phyloP scores from a whole-genome alignment of 2,797 vertebrate species.

The Enteromius treurensis region DNA sequence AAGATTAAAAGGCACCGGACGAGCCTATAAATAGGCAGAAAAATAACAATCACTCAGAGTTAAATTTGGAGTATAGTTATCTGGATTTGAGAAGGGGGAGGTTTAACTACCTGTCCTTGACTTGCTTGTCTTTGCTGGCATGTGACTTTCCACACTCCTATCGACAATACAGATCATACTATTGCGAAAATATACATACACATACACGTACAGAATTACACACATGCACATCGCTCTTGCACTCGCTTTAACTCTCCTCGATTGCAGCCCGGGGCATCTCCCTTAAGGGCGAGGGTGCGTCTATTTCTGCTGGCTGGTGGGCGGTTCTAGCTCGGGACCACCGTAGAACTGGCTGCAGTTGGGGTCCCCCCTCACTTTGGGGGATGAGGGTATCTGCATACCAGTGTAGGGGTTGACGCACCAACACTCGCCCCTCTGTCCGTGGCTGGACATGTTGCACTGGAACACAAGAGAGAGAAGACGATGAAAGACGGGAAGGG shows the following conservation, averaged over 20 bases:
- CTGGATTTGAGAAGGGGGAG: conserved; percentile 40
- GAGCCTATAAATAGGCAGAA: conserved; percentile 45
- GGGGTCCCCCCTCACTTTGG: conserved; percentile 89
- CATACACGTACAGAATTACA: conserved; percentile 53
- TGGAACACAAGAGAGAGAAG: conserved; percentile 69
- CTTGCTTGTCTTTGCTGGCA: conserved; percentile 48
- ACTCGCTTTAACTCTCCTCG: conserved; percentile 55
- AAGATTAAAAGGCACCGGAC: conserved; percentile 43
- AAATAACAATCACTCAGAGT: conserved; percentile 45
- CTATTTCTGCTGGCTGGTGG: conserved; percentile 62
- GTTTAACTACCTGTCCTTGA: conserved; percentile 40
- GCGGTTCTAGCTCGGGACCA: conserved; percentile 67
- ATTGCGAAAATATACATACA: conserved; percentile 45
- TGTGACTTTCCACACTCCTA: conserved; percentile 56
- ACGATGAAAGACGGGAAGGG: background rate
- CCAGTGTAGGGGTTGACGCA: conserved; percentile 92
- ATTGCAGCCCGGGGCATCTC: conserved; percentile 26
- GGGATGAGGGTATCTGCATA: conserved; percentile 83
- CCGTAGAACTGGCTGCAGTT: conserved; percentile 90
- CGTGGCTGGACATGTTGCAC: conserved; percentile 97
- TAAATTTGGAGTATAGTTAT: conserved; percentile 53
- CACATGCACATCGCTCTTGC: conserved; percentile 52
- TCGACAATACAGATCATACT: conserved; percentile 53
- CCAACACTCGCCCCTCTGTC: conserved; percentile 96
- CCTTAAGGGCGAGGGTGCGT: conserved; percentile 34